Percentiles rank a stretch among this genome's conserved stretches.
phyloP scores from a whole-genome alignment of 2,797 vertebrate genomes.

The Naso thynnoides region DNA sequence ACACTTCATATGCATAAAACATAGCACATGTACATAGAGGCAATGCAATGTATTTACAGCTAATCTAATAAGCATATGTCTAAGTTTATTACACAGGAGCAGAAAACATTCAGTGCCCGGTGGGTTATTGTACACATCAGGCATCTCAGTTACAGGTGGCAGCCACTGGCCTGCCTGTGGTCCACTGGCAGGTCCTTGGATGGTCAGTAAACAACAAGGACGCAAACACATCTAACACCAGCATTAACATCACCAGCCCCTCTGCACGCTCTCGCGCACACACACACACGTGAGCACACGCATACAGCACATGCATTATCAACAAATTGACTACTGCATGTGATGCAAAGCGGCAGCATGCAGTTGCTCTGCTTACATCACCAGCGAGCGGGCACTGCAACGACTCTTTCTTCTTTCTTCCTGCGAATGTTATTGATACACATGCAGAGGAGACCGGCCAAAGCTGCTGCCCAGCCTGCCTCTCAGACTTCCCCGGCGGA shows the following conservation, averaged over 20 bases:
- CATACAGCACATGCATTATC: conserved; percentile 68
- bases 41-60: conserved; percentile 19
- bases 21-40: conserved; percentile 9
- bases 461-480: conserved; percentile 63
- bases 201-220: conserved; percentile 73
- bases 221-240: conserved; percentile 55
- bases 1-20: conserved; percentile 28
- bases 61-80: conserved; percentile 38
- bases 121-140: conserved; percentile 49
- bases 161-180: conserved; percentile 69
- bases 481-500: conserved; percentile 53
- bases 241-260: conserved; percentile 31
- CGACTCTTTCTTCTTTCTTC: conserved; percentile 79
- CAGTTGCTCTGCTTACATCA: conserved; percentile 81
- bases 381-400: conserved; percentile 76
- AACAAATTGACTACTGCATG: conserved; percentile 74
- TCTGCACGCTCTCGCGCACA: conserved; percentile 28
- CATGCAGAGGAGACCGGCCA: conserved; percentile 75
- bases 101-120: conserved; percentile 31
- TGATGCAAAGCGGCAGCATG: conserved; percentile 82
- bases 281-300: conserved; percentile 8
- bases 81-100: conserved; percentile 37
- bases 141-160: conserved; percentile 83
- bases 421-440: conserved; percentile 84
- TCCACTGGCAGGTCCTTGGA: conserved; percentile 67